phyloP scores from a whole-genome alignment of 2,888 invertebrate species.

The Venusia cambrica region DNA sequence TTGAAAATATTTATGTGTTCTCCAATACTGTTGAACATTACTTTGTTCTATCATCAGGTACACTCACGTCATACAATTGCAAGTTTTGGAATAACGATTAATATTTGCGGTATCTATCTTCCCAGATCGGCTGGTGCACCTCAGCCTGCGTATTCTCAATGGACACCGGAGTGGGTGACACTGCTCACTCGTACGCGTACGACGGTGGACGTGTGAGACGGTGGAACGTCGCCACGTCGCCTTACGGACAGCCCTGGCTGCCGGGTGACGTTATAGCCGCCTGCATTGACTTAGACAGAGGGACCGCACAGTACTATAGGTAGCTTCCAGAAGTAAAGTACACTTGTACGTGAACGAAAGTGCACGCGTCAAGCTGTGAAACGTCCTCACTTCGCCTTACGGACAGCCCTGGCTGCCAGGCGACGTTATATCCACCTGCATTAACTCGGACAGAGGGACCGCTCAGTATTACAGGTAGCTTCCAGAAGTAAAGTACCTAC shows the following conservation, averaged over 20 bases:
- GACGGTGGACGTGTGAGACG: conserved; percentile 86
- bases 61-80: too few relatives aligned
- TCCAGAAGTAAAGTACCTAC: too few relatives aligned
- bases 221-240: conserved; percentile 86
- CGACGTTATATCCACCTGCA: conserved; percentile 88
- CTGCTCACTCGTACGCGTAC: conserved; percentile 88
- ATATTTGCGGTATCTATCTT: neutral
- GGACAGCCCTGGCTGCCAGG: conserved; percentile 91
- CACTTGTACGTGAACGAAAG: conserved; percentile 91
- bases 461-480: conserved; percentile 84
- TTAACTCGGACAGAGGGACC: conserved; percentile 86
- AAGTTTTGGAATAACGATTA: neutral
- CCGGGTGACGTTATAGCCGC: conserved; percentile 91
- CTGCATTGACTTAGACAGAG: conserved; percentile 87
- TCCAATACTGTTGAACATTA: too few relatives aligned
- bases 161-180: conserved; percentile 90
- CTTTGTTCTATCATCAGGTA: too few relatives aligned
- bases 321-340: too few relatives aligned
- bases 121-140: conserved; percentile 90
- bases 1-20: too few relatives aligned
- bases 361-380: conserved; percentile 86
- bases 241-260: conserved; percentile 90
- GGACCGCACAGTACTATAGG: conserved; percentile 85
- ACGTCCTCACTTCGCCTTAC: conserved; percentile 85
- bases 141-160: conserved; percentile 87